phyloP scores from a whole-genome alignment of 2,888 invertebrate genomes.

The Blera fallax region DNA sequence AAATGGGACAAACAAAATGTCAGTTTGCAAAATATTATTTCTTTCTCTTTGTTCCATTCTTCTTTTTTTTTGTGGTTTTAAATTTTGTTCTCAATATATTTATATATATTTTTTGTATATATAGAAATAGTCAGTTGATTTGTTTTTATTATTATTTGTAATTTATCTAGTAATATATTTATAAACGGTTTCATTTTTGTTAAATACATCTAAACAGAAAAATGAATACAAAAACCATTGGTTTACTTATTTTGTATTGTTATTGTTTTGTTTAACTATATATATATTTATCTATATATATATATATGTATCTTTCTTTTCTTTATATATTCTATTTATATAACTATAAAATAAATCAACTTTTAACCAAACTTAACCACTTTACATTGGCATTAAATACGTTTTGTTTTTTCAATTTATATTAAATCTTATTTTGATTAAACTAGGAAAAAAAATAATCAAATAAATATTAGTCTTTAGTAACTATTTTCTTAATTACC shows the following conservation, averaged over 20 bases:
- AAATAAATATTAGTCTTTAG: slow-evolving; percentile 48
- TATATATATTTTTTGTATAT: slow-evolving; percentile 40
- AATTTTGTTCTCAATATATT: slow-evolving; percentile 31
- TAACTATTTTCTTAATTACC: slow-evolving; percentile 50
- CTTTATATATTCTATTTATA: slow-evolving; percentile 22
- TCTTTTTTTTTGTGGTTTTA: slow-evolving; percentile 8
- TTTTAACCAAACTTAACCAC: slow-evolving; percentile 31
- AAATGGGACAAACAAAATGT: slow-evolving; percentile 55
- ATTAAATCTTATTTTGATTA: slow-evolving; percentile 6
- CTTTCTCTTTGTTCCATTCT: slow-evolving; percentile 34
- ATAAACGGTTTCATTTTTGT: slow-evolving; percentile 45
- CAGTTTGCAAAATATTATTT: slow-evolving; percentile 58
- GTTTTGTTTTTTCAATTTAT: slow-evolving; percentile 4
- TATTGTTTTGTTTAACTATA: slow-evolving; percentile 49
- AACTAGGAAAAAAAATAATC: neutral
- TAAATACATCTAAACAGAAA: slow-evolving; percentile 55
- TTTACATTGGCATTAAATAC: slow-evolving; percentile 27
- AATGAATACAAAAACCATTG: slow-evolving; percentile 60
- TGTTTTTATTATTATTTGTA: neutral
- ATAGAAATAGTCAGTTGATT: slow-evolving; percentile 52
- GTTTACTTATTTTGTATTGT: slow-evolving; percentile 47
- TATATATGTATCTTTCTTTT: slow-evolving; percentile 24
- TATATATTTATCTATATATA: slow-evolving; percentile 21
- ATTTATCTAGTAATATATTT: slow-evolving; percentile 48
- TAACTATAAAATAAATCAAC: slow-evolving; percentile 16